Evolutionary conservation across 2,797 vertebrate species (phyloP).

Genomic region (Apogon hyalosoma): DNA sequence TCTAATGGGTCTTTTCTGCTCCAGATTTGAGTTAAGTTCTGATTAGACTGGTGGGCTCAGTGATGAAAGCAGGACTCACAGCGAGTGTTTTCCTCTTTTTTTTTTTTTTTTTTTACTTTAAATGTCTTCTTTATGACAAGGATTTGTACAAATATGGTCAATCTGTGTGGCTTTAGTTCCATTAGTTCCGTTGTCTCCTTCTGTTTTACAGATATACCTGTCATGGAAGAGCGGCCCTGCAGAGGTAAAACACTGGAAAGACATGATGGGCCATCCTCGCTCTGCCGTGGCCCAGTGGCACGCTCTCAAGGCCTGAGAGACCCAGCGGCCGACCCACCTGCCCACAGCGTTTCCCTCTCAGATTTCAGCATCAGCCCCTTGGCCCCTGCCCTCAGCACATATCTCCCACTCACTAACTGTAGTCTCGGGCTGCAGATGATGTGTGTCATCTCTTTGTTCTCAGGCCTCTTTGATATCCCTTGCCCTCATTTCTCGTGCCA

Average conservation of each 20-base stretch:
- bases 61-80: conserved; percentile 18
- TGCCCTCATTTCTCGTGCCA: conserved; percentile 62
- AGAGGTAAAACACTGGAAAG: conserved; percentile 99
- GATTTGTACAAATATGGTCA: conserved; percentile 40
- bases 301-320: conserved; percentile 94
- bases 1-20: conserved; percentile 33
- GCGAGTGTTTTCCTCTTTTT: not conserved
- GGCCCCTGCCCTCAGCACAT: conserved; percentile 53
- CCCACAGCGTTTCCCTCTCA: conserved; percentile 48
- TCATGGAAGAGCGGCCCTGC: conserved; percentile 99
- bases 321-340: conserved; percentile 60
- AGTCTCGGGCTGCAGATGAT: conserved; percentile 52
- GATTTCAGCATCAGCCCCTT: conserved; percentile 58
- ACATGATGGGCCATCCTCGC: conserved; percentile 97
- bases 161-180: conserved; percentile 19
- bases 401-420: conserved; percentile 36
- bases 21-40: conserved; percentile 39
- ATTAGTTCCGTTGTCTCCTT: conserved; percentile 18
- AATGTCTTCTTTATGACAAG: not conserved
- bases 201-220: conserved; percentile 91
- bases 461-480: conserved; percentile 78
- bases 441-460: conserved; percentile 78
- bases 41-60: conserved; percentile 48
- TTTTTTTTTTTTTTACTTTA: conserved; percentile 22
- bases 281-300: conserved; percentile 98